Conservation (phyloP, 2,888 invertebrate species). For the Sturmia bella region DNA sequence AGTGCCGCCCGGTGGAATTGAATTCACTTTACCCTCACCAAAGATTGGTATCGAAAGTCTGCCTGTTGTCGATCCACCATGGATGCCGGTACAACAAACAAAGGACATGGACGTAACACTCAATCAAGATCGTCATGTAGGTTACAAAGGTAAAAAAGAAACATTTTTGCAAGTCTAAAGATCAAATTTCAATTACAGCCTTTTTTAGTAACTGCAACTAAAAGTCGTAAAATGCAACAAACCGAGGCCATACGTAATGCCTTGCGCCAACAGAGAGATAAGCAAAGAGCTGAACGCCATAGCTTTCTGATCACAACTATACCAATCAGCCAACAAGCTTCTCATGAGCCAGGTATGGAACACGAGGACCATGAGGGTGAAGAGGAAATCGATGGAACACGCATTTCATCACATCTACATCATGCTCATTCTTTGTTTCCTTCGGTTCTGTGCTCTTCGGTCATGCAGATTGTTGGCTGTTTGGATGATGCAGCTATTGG, state of each 20-base stretch:
- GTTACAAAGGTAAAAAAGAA: conserved; percentile 76
- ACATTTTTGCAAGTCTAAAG: conserved; percentile 58
- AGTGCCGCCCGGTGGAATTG: conserved; percentile 99
- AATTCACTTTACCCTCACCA: conserved; percentile 99
- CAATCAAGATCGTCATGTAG: conserved; percentile 97
- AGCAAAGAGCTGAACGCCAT: conserved; percentile 96
- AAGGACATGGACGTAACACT: conserved; percentile 99
- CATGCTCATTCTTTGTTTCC: conserved; percentile 98
- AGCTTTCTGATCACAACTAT: conserved; percentile 97
- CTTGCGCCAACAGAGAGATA: conserved; percentile 96
- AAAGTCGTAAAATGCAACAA: conserved; percentile 99
- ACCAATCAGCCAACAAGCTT: conserved; percentile 96
- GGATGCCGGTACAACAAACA: conserved; percentile 98
- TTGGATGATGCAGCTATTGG: conserved; percentile 98
- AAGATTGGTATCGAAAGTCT: conserved; percentile 98
- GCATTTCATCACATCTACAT: conserved; percentile 92
- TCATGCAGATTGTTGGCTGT: conserved; percentile 95
- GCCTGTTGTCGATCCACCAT: conserved; percentile 98
- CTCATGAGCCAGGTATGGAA: conserved; percentile 96
- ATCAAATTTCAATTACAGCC: conserved; percentile 83
- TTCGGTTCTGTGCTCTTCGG: conserved; percentile 97
- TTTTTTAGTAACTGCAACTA: conserved; percentile 98
- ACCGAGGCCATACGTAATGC: conserved; percentile 98
- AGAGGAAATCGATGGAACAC: conserved; percentile 88
- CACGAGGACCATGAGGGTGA: conserved; percentile 93